These are phyloP conservation scores for Camelus bactrianus DNA, from an alignment of 2,113 vertebrate genomes.

Conservation along the genomic window DNA sequence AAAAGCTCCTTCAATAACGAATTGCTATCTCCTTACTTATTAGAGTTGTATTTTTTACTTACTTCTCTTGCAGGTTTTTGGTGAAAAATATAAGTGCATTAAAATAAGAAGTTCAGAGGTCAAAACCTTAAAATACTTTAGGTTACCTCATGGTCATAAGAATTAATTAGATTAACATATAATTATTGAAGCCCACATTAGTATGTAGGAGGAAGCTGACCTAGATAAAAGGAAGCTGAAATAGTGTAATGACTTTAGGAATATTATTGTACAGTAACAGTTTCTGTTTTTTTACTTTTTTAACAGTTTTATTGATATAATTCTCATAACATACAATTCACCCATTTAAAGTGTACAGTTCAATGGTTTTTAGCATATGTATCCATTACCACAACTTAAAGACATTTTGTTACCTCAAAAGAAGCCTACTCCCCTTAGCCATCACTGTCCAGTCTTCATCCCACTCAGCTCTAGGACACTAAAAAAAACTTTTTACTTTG, in stretches of 20 bases:
- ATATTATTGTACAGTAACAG: background rate
- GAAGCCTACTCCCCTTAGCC: background rate
- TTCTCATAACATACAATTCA: background rate
- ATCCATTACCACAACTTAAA: background rate
- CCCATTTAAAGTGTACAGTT: background rate
- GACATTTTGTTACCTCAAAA: background rate
- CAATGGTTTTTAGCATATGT: background rate
- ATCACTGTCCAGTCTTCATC: no score
- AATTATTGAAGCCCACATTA: background rate
- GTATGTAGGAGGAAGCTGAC: background rate
- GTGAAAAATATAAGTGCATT: constrained; percentile 4
- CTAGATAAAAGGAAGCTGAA: background rate
- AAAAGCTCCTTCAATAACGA: constrained; percentile 52
- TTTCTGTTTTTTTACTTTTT: no score
- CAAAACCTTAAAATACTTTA: constrained; percentile 46
- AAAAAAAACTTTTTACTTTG: background rate
- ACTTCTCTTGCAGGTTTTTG: background rate
- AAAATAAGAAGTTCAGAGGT: background rate
- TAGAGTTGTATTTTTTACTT: background rate
- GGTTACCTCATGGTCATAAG: background rate
- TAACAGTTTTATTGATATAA: background rate
- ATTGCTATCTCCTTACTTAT: background rate
- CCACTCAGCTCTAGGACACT: background rate
- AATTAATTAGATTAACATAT: constrained; percentile 1
- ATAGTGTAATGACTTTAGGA: background rate